Evolutionary conservation across 2,888 invertebrate genomes (phyloP), one percentile per base, ranked within the genome.

Genomic region (Pheosia gnoma): DNA sequence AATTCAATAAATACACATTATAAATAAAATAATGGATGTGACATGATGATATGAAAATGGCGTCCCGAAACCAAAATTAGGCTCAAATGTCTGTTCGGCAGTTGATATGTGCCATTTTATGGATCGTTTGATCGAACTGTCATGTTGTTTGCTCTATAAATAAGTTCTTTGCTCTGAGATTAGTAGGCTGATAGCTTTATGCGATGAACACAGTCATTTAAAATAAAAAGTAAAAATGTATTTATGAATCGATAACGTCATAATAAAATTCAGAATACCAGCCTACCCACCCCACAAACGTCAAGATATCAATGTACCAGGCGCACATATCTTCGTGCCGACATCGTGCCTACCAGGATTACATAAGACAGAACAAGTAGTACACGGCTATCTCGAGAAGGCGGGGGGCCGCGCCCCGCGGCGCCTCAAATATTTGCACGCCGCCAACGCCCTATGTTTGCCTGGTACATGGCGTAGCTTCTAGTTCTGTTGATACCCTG

Each of bases 371-470:
- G 66, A 79, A 77, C 79, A 78, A 81, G 79, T 79, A 78, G 72
- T 77, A 77, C 73, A 76, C 74, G 72, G 67, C 69, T 79, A 80
- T 80, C 82, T 80, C 73, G 69, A 77, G 75, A 77, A 78, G 81
- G 79, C 79, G 79, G 77, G 72, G 70, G 71, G 70, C 70, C 75
- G 74, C 81, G 73, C 73, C 82, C 75, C 77, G 79, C 75, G 70
- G 75, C 74, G 73, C 66, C 69, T 72, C 72, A 85, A 86, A 86
- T 86, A 85, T 87, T 87, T 86, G 83, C 76, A 73, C 81, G 79
- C 73, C 80, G 75, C 82, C 80, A 62, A 67, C 75, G 82, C 80
- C 83, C 84, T 74, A 78, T 86, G 86, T 86, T 86, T 86, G 84
- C 83, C 80, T 81, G 83, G 79, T 83, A 84, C 80, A 77, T 78